phyloP scores from a whole-genome alignment of 2,113 vertebrate genomes.

The Pithys albifrons region DNA sequence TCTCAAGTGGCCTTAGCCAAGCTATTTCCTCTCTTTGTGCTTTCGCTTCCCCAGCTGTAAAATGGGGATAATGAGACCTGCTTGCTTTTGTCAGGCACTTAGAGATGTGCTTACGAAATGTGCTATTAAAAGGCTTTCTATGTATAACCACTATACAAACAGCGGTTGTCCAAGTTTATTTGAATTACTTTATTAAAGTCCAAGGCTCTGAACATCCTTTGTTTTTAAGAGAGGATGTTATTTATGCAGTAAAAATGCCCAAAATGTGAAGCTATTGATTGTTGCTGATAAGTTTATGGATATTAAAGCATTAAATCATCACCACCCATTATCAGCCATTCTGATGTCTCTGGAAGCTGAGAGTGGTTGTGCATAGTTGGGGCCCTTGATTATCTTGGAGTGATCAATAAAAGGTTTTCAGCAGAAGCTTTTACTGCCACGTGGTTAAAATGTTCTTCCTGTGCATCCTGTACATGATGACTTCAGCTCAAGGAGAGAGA shows the following conservation, averaged over 20 bases:
- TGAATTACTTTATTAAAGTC: constrained; percentile 37
- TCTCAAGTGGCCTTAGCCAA: constrained; percentile 22
- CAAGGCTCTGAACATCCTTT: constrained; percentile 46
- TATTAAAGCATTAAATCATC: constrained; percentile 61
- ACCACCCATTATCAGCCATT: background rate
- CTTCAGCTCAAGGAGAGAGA: background rate
- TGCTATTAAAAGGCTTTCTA: constrained; percentile 53
- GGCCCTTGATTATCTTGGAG: background rate
- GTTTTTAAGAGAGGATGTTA: constrained; percentile 54
- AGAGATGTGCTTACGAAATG: constrained; percentile 38
- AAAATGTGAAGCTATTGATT: constrained; percentile 55
- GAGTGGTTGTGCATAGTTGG: background rate
- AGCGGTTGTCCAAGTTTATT: constrained; percentile 52
- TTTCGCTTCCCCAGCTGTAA: constrained; percentile 47
- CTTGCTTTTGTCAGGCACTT: constrained; percentile 50
- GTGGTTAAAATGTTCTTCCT: constrained; percentile 47
- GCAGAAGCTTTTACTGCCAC: constrained; percentile 52
- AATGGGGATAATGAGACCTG: constrained; percentile 44
- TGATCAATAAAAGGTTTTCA: constrained; percentile 63
- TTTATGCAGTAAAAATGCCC: constrained; percentile 48
- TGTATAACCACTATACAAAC: constrained; percentile 57
- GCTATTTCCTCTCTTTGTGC: constrained; percentile 62
- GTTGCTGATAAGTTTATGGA: constrained; percentile 51
- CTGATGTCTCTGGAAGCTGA: constrained; percentile 14
- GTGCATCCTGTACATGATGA: background rate